A percentile compares a stretch with the other conserved stretches of the same genome.
phyloP scores from a whole-genome alignment of 2,113 vertebrate genomes.

The Clinocottus analis region DNA sequence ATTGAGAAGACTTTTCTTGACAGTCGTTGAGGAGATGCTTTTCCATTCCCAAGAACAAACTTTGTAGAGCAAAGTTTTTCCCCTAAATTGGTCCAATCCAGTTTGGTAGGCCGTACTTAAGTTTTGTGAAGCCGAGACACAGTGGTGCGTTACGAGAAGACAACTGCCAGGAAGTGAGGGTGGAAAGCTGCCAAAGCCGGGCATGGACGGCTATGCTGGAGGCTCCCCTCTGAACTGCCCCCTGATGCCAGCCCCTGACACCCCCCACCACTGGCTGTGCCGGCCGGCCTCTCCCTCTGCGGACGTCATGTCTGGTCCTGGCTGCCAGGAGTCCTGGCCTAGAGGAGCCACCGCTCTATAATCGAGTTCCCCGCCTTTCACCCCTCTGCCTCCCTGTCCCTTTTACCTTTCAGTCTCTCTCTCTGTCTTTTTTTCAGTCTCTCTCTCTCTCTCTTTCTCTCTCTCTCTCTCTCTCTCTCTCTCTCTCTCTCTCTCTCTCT shows the following conservation, averaged over 20 bases:
- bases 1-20: constrained; percentile 5
- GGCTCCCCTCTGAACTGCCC: constrained; percentile 74
- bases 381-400: constrained; percentile 14
- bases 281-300: constrained; percentile 89
- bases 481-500: too few species aligned
- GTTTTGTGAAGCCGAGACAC: constrained; percentile 34
- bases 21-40: constrained; percentile 28
- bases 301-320: constrained; percentile 96
- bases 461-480: not conserved
- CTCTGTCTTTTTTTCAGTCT: too few species aligned
- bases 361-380: constrained; percentile 85
- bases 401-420: not conserved
- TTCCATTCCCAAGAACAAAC: constrained; percentile 23
- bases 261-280: constrained; percentile 74
- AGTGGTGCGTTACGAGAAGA: constrained; percentile 62
- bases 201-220: constrained; percentile 62
- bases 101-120: not conserved
- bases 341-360: constrained; percentile 78
- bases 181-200: constrained; percentile 58
- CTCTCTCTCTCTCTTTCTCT: not conserved
- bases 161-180: constrained; percentile 56
- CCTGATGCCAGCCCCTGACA: constrained; percentile 71
- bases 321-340: constrained; percentile 93
- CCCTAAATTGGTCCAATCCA: constrained; percentile 18
- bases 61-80: not conserved